Evolutionary conservation across 2,113 vertebrate genomes (phyloP), one percentile per base, ranked within the genome.

Genomic region (Pogona vitticeps): DNA sequence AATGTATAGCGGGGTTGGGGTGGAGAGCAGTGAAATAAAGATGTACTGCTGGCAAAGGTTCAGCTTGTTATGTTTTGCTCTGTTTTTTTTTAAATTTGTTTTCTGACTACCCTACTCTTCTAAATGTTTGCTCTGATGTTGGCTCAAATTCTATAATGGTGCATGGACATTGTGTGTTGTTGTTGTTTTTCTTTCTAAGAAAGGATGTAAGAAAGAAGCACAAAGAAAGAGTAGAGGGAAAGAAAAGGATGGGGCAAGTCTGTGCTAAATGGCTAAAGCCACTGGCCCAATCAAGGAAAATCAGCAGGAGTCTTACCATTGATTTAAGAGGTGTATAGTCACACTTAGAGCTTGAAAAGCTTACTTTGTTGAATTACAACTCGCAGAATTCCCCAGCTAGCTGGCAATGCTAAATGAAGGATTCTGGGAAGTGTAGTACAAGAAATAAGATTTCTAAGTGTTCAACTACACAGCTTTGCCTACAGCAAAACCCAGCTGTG

Each of bases 21-120:
- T 67, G 33, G n/a, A 73, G 52, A 20, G 36, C 18, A 26, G 38
- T 75, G 83, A 73, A 87, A 87, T 87, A 81, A 82, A 81, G 59
- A 87, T 82, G 36, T 65, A 75, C 58, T 81, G 13, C 40, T 87
- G n/a, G 31, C 4, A 59, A 87, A 82, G 21, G n/a, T 33, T 59
- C 59, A 56, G 58, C 40, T 40, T 87, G n/a, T 52, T 21, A 72
- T 67, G 38, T 61, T 83, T 83, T 83, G 68, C 68, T 59, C n/a
- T 83, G 52, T 58, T 72, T 36, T 65, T 67, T 75, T 81, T 52
- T 52, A 6, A 52, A 86, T 86, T 86, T 2, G 10, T 28, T 61
- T 21, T 73, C 12, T 38, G 17, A 1, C 38, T 63, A 13, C 31
- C 12, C 36, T 23, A 18, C 52, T 86, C 20, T 84, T 77, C 40